phyloP scores from a whole-genome alignment of 2,797 vertebrate species.

The Denticeps clupeoides region DNA sequence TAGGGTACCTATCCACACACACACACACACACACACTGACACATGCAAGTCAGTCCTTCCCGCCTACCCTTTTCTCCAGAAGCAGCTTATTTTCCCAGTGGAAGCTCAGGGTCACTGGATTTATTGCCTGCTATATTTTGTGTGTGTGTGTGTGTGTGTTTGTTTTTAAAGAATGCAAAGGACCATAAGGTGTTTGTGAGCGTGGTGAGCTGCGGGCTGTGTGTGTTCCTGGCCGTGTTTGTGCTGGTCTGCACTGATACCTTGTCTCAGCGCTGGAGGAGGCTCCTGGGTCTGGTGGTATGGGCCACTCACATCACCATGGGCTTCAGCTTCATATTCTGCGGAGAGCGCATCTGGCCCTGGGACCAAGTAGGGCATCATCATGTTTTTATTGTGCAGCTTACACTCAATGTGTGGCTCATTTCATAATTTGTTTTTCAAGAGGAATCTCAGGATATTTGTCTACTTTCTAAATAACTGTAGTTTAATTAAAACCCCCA shows the following conservation, averaged over 20 bases:
- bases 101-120: too few species aligned
- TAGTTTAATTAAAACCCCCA: too few species aligned
- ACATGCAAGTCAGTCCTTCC: neutral
- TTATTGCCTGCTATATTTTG: neutral
- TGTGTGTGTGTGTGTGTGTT: slow-evolving; percentile 6
- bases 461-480: too few species aligned
- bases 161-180: slow-evolving; percentile 38
- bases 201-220: slow-evolving; percentile 64
- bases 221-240: slow-evolving; percentile 69
- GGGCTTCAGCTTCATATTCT: slow-evolving; percentile 76
- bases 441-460: too few species aligned
- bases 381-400: neutral
- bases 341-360: slow-evolving; percentile 36
- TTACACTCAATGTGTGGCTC: neutral
- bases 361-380: slow-evolving; percentile 79
- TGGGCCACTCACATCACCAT: slow-evolving; percentile 79
- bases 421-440: neutral
- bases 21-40: neutral
- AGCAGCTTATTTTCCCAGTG: too few species aligned
- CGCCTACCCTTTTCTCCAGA: neutral
- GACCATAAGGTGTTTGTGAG: slow-evolving; percentile 60
- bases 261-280: slow-evolving; percentile 71
- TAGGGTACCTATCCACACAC: neutral
- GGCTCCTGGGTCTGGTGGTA: slow-evolving; percentile 61
- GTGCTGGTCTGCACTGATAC: slow-evolving; percentile 73